phyloP scores from a whole-genome alignment of 2,888 invertebrate species.

The Caenorhabditis japonica region DNA sequence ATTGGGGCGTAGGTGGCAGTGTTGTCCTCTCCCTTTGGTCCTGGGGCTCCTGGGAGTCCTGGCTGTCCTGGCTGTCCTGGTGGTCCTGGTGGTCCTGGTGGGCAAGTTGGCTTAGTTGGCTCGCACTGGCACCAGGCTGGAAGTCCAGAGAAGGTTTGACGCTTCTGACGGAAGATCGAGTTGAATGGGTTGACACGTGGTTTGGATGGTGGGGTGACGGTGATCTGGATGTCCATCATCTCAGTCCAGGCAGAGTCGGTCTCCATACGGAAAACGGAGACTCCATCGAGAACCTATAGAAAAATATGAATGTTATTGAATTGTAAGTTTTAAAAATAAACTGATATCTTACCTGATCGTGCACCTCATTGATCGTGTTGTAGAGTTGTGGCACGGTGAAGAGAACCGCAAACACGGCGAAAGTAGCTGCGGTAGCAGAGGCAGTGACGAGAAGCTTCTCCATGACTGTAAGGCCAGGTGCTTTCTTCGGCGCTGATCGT shows the following conservation, averaged over 20 bases:
- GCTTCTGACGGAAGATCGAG: conserved; percentile 74
- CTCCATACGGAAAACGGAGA: conserved; percentile 72
- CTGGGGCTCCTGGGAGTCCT: conserved; percentile 59
- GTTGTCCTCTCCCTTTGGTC: conserved; percentile 66
- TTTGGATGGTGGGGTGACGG: conserved; percentile 73
- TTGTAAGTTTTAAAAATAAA: not conserved
- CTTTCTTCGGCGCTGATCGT: conserved; percentile 1
- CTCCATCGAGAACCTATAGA: conserved; percentile 62
- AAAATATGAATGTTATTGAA: not conserved
- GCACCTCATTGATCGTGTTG: conserved; percentile 70
- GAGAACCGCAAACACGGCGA: conserved; percentile 53
- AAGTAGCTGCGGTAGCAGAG: conserved; percentile 35
- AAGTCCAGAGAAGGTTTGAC: conserved; percentile 68
- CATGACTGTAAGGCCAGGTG: conserved; percentile 48
- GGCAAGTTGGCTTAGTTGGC: conserved; percentile 70
- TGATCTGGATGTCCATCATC: conserved; percentile 74
- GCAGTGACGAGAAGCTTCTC: conserved; percentile 63
- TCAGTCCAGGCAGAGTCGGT: conserved; percentile 74
- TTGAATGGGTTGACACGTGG: conserved; percentile 68
- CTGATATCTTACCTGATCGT: conserved; percentile 58
- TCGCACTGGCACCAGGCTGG: conserved; percentile 75
- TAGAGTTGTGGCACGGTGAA: conserved; percentile 70
- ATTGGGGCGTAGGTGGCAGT: conserved; percentile 62
- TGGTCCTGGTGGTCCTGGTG: conserved; percentile 67
- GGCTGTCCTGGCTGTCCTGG: conserved; percentile 65